phyloP scores from a whole-genome alignment of 2,797 vertebrate species.

The Thalassophryne amazonica region DNA sequence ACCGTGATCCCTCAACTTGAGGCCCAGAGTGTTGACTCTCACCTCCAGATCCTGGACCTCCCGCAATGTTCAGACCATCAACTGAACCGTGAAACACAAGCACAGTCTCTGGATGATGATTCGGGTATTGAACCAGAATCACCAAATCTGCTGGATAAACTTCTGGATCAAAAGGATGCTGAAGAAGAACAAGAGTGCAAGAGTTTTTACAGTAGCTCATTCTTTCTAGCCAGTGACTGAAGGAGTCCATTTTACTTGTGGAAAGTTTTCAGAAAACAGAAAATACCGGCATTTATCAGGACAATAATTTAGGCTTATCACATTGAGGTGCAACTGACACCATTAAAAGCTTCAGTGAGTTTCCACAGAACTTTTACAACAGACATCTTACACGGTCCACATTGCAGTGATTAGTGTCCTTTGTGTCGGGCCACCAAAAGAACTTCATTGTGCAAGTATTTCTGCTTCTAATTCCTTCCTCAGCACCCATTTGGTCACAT shows the following conservation, averaged over 20 bases:
- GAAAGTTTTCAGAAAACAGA: neutral
- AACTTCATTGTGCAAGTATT: too few relatives aligned
- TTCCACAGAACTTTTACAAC: too few relatives aligned
- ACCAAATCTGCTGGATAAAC: constrained; percentile 73
- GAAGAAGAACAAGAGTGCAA: constrained; percentile 66
- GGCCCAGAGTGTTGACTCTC: constrained; percentile 70
- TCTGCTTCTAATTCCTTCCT: too few relatives aligned
- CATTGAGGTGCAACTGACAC: too few relatives aligned
- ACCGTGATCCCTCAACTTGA: constrained; percentile 77
- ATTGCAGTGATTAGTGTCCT: too few relatives aligned
- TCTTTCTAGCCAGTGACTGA: constrained; percentile 84
- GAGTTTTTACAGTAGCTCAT: constrained; percentile 79
- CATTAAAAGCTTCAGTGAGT: too few relatives aligned
- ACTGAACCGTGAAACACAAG: constrained; percentile 24
- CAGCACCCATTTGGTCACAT: too few relatives aligned
- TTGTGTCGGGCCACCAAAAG: too few relatives aligned
- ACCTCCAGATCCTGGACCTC: constrained; percentile 79
- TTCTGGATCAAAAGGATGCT: constrained; percentile 78
- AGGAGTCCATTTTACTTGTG: neutral
- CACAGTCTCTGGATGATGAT: constrained; percentile 31
- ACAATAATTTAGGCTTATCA: too few relatives aligned
- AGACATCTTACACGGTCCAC: too few relatives aligned
- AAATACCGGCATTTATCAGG: too few relatives aligned
- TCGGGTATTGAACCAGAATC: constrained; percentile 31
- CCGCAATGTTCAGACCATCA: constrained; percentile 50